These are phyloP conservation scores for Stenodema calcarata DNA, from an alignment of 2,888 invertebrate genomes.

Conservation along the genomic window DNA sequence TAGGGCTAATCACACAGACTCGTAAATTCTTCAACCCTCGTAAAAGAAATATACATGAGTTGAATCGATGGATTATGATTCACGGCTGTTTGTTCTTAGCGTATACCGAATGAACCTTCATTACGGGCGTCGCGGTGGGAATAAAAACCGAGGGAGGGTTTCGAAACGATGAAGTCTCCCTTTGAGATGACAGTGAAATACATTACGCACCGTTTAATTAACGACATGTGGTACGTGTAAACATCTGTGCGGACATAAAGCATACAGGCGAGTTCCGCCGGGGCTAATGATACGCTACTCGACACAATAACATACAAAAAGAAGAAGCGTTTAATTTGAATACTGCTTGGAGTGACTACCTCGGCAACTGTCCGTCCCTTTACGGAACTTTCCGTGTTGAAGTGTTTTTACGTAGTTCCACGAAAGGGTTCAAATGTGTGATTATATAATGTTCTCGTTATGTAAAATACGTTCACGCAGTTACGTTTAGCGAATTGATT, in stretches of 20 bases:
- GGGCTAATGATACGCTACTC: slow-evolving; percentile 39
- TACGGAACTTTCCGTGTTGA: background rate
- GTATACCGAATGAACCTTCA: background rate
- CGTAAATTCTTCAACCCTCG: background rate
- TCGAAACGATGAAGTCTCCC: slow-evolving; percentile 32
- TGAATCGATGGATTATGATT: background rate
- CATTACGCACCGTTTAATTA: slow-evolving; percentile 46
- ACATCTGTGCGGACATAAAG: slow-evolving; percentile 47
- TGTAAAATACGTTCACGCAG: background rate
- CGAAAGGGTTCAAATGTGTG: background rate
- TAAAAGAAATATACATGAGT: background rate
- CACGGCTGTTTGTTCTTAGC: background rate
- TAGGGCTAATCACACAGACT: background rate
- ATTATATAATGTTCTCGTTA: background rate
- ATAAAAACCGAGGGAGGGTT: background rate
- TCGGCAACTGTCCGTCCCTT: background rate
- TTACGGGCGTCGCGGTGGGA: background rate
- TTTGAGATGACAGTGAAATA: slow-evolving; percentile 44
- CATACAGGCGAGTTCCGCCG: slow-evolving; percentile 24
- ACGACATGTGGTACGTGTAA: slow-evolving; percentile 46
- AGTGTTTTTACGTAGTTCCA: background rate
- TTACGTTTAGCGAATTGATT: too few relatives aligned
- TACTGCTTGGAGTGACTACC: slow-evolving; percentile 21
- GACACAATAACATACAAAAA: slow-evolving; percentile 23
- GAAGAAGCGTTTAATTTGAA: slow-evolving; percentile 34